Conservation (phyloP, 1,140 invertebrate species). For the Pachypsylla venusta region DNA sequence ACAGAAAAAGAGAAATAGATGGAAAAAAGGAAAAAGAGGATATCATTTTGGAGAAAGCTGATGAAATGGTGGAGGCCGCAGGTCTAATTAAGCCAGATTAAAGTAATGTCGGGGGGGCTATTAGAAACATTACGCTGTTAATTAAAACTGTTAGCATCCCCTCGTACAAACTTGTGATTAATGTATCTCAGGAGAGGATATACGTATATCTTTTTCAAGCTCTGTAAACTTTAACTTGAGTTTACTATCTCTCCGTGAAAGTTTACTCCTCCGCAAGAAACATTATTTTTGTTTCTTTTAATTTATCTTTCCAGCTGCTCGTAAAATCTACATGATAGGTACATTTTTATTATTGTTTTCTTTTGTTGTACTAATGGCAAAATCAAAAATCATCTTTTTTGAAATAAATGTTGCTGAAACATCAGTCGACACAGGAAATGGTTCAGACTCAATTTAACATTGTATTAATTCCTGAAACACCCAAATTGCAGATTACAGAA, state of each 20-base stretch:
- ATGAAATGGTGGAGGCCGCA: background rate
- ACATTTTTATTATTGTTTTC: too few relatives aligned
- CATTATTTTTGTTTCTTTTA: too few relatives aligned
- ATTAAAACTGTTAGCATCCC: slow-evolving; percentile 8
- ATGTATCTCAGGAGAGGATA: slow-evolving; percentile 3
- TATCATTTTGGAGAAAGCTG: background rate
- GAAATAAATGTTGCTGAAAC: too few relatives aligned
- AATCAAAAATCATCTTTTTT: too few relatives aligned
- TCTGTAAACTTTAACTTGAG: background rate
- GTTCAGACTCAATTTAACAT: too few relatives aligned
- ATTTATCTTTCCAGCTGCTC: too few relatives aligned
- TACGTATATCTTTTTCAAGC: background rate
- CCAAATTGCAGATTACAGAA: too few relatives aligned
- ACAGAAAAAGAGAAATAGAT: background rate
- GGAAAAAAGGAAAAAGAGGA: background rate
- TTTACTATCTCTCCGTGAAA: background rate
- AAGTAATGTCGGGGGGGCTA: slow-evolving; percentile 7
- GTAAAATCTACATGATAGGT: too few relatives aligned
- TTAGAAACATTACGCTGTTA: slow-evolving; percentile 9
- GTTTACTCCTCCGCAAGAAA: background rate
- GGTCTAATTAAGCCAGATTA: slow-evolving; percentile 8
- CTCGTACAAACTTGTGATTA: slow-evolving; percentile 7
- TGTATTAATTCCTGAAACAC: too few relatives aligned
- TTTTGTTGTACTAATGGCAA: too few relatives aligned
- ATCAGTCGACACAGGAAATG: too few relatives aligned